These are phyloP conservation scores for Meloidogyne floridensis DNA, from an alignment of 1,140 invertebrate species.

Conservation along the genomic window DNA sequence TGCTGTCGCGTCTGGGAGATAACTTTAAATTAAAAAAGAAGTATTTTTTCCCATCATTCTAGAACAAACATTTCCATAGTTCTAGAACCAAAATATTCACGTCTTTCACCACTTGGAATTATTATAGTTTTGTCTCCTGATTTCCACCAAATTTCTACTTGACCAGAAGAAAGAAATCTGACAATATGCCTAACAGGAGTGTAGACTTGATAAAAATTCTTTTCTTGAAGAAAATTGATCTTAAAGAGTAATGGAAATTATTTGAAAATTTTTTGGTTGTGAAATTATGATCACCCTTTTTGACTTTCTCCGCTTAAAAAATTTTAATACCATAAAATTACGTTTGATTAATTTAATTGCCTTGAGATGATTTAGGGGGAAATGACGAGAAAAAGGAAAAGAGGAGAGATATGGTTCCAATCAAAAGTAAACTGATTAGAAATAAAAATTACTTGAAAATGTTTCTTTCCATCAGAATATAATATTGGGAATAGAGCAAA, in stretches of 20 bases:
- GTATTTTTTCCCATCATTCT: no score
- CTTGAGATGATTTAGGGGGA: no score
- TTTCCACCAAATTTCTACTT: conserved; percentile 14
- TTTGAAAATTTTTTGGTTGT: not conserved
- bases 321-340: no score
- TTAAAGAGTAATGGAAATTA: not conserved
- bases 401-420: no score
- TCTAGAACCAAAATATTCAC: conserved; percentile 16
- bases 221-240: conserved; percentile 5
- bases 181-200: conserved; percentile 2
- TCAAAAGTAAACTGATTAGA: no score
- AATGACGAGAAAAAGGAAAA: no score
- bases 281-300: no score
- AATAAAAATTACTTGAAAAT: not conserved
- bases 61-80: conserved; percentile 28
- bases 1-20: not conserved
- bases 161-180: not conserved
- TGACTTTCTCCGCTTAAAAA: no score
- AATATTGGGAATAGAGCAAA: not conserved
- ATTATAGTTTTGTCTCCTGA: conserved; percentile 15
- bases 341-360: no score
- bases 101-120: conserved; percentile 3
- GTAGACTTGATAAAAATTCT: conserved; percentile 8
- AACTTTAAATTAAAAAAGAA: not conserved
- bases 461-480: not conserved